Conservation (phyloP, 2,888 invertebrate genomes). For the Galeruca laticollis region DNA sequence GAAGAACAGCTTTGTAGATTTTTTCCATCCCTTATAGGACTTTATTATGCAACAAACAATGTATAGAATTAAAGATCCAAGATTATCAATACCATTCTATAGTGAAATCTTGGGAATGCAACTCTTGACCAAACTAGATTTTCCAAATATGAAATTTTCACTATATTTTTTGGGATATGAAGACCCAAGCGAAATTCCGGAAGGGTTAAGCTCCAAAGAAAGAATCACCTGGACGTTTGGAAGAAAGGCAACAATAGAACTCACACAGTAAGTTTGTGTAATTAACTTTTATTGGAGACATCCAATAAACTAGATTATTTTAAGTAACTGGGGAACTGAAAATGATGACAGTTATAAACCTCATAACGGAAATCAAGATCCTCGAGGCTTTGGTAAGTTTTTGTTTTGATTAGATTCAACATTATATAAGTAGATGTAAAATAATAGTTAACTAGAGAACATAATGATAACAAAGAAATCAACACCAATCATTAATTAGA, state of each 20-base stretch:
- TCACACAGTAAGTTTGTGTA: conserved; percentile 84
- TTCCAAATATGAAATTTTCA: conserved; percentile 89
- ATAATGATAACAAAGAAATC: too few species aligned
- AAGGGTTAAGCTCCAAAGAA: conserved; percentile 72
- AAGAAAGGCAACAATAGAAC: conserved; percentile 88
- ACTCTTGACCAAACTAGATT: conserved; percentile 87
- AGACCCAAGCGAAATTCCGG: conserved; percentile 75
- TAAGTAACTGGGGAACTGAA: conserved; percentile 96
- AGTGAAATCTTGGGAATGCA: conserved; percentile 93
- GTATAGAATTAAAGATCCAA: conserved; percentile 95
- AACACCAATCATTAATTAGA: too few species aligned
- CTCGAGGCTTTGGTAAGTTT: conserved; percentile 83
- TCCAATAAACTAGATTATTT: conserved; percentile 57
- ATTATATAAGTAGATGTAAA: conserved; percentile 10
- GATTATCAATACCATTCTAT: conserved; percentile 89
- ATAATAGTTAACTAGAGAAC: too few species aligned
- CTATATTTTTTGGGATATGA: conserved; percentile 95
- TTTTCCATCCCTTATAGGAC: conserved; percentile 71
- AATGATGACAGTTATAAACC: conserved; percentile 81
- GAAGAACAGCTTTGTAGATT: conserved; percentile 6
- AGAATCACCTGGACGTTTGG: conserved; percentile 83
- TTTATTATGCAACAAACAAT: conserved; percentile 97
- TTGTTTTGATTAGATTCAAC: conserved; percentile 9
- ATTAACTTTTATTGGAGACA: conserved; percentile 5
- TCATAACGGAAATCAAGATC: conserved; percentile 92